Evolutionary conservation across 2,888 invertebrate species (phyloP).

Genomic region (Fragum fragum): DNA sequence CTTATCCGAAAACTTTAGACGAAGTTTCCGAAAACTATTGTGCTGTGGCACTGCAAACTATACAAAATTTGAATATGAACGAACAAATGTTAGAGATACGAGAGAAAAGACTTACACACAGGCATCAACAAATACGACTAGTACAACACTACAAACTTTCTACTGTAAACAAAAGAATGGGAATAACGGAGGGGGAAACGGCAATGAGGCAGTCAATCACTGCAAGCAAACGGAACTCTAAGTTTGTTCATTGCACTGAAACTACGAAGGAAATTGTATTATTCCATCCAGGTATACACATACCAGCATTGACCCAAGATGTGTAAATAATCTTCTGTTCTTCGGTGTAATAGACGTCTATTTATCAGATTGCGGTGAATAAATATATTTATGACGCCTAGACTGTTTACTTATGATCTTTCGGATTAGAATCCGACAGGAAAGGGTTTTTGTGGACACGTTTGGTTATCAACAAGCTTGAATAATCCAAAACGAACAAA

Average conservation of each 20-base stretch:
- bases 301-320: background rate
- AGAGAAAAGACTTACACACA: slow-evolving; percentile 43
- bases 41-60: slow-evolving; percentile 75
- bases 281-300: background rate
- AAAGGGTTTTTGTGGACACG: too few species aligned
- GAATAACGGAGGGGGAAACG: slow-evolving; percentile 20
- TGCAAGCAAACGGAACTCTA: slow-evolving; percentile 62
- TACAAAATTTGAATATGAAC: slow-evolving; percentile 78
- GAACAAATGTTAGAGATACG: slow-evolving; percentile 72
- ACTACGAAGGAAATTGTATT: background rate
- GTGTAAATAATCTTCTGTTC: too few species aligned
- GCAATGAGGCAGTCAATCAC: slow-evolving; percentile 56
- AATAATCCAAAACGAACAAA: too few species aligned
- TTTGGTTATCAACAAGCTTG: too few species aligned
- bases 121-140: slow-evolving; percentile 44
- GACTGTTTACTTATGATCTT: too few species aligned
- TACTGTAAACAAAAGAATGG: slow-evolving; percentile 39
- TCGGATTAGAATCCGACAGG: too few species aligned
- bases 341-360: too few species aligned
- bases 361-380: too few species aligned
- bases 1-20: slow-evolving; percentile 96
- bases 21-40: slow-evolving; percentile 91
- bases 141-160: slow-evolving; percentile 56
- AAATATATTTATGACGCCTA: too few species aligned
- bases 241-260: background rate